Evolutionary conservation across 2,888 invertebrate species (phyloP), one percentile per base, ranked within the genome.

Genomic region (Synergus itoensis): DNA sequence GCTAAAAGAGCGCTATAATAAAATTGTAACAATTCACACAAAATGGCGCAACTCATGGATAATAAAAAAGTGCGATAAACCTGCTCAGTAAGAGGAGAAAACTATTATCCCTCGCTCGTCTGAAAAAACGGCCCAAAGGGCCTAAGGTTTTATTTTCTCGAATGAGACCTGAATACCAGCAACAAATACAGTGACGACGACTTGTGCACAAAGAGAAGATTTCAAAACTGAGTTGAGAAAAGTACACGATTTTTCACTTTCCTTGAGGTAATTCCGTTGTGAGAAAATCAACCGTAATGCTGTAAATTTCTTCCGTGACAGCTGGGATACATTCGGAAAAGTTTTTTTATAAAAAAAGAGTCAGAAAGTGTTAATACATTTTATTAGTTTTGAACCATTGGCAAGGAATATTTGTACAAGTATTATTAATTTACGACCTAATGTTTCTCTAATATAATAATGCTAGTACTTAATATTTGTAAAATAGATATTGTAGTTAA

Each of bases 171-270:
- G 48, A 69, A 69, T 69, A 48, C n/a, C 9, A 53, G 73, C 53
- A 36, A n/a, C 12, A 73, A 73, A 73, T 73, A 36, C 53, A 73
- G 40, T 73, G 36, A 36, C 69, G n/a, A n/a, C 36, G 14, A 67
- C 21, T 14, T 45, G n/a, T 12, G 18, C 40, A 4, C 45, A 67
- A 67, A 2, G 7, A 67, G 53, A 40, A 36, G 53, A 73, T 36
- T 73, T 73, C 53, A 53, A 40, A 73, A 73, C 73, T 73, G 9
- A 40, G 53, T 73, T 73, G 53, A 57, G 36, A 36, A 57, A 73
- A 73, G 73, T 73, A 73, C 73, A 53, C 73, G 73, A 53, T 73
- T 73, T 73, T 73, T 73, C 73, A 73, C 73, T 73, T 73, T 57
- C 40, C 40, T 53, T 53, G 48, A 28, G 11, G 53, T 53, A 16